Base-by-base conservation (phyloP, 2,797 vertebrate species). In the Pangasius sanitwongsei region DNA sequence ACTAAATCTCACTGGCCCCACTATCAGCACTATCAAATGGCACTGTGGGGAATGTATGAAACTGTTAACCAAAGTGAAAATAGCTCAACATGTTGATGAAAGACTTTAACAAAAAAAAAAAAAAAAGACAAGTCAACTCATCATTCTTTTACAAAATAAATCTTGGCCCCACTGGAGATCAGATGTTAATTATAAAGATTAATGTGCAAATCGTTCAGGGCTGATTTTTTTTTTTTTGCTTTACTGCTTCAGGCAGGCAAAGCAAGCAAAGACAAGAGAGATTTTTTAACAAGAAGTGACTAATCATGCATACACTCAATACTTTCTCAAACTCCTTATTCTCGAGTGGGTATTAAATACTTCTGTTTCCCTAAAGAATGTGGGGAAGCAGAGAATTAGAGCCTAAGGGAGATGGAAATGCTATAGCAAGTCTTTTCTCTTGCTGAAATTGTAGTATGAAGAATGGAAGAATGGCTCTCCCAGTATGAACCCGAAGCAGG, bases 171-270 rank as follows among this genome's bases (percentile, higher is more conserved):
- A 53, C 11, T 55, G 20, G 37, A 85, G 83, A 70, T 4, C 31
- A 37, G n/a, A 25, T 85, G 11, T 34, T 85, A 55, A 70, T 70
- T 70, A 55, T 25, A 55, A 25, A 70, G 65, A 70, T 85, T 37
- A 34, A 85, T 55, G 48, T 15, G 48, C 48, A 70, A 28, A 48
- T 15, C 48, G 7, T 12, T 83, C 63, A 23, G 63, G 28, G 16
- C 23, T 16, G 25, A 48, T 37, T 74, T 41, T 5, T 41, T 41
- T 37, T 74, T 74, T 41, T 57, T 28, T 20, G 41, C 57, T 48
- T 90, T 81, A 84, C 89, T 86, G 86, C 63, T 85, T 86, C 86
- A 89, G 85, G 85, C 88, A 88, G 89, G 83, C 89, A 89, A 65
- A 75, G 72, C 70, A 87, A 87, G 85, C 61, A n/a, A 91, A 88